Conservation (phyloP, 2,113 vertebrate genomes). For the Isurus oxyrinchus region DNA sequence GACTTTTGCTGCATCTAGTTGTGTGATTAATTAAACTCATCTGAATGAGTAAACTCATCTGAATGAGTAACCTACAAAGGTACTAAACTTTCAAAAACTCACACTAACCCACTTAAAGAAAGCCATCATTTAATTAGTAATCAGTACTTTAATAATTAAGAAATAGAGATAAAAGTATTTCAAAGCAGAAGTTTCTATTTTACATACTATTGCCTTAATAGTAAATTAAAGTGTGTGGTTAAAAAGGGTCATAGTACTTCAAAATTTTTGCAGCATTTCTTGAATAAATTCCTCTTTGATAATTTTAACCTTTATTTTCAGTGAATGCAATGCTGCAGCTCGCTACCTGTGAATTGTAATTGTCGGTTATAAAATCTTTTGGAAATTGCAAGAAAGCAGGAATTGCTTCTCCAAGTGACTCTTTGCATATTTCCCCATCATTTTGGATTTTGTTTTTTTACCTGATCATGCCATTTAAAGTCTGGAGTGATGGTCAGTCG, state of each 20-base stretch:
- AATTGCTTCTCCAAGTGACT: background rate
- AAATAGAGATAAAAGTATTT: background rate
- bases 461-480: constrained; percentile 94
- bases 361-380: background rate
- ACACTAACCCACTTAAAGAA: background rate
- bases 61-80: background rate
- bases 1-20: background rate
- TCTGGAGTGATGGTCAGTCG: constrained; percentile 75
- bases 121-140: background rate
- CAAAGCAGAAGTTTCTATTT: background rate
- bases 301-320: background rate
- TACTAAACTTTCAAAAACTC: background rate
- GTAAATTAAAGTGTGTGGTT: background rate
- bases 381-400: background rate
- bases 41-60: background rate
- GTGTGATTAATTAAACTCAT: background rate
- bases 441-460: constrained; percentile 47
- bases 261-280: background rate
- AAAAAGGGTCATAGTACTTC: background rate
- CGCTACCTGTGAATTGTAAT: background rate
- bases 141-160: background rate
- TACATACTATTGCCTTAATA: background rate
- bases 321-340: background rate
- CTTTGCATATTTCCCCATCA: background rate
- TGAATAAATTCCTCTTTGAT: background rate